These are phyloP conservation scores for Gallinago stenura DNA, from an alignment of 2,797 vertebrate species.

Conservation along the genomic window DNA sequence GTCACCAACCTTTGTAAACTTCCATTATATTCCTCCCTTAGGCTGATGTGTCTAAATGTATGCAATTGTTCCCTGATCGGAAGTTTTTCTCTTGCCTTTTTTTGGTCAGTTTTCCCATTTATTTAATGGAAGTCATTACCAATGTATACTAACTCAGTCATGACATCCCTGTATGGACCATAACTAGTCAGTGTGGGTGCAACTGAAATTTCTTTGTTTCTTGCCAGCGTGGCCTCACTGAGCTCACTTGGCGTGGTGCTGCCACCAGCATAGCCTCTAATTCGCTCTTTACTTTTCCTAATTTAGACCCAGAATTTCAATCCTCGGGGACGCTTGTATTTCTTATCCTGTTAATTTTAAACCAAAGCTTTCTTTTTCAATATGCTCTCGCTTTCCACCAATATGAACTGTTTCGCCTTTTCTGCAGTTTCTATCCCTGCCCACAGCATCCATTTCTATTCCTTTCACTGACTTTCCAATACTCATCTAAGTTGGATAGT, in stretches of 20 bases:
- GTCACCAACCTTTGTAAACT: background rate
- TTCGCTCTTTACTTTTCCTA: background rate
- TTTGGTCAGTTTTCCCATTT: background rate
- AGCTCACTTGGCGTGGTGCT: background rate
- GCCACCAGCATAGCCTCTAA: background rate
- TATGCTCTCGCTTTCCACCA: background rate
- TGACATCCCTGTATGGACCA: background rate
- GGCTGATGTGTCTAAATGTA: fast-evolving
- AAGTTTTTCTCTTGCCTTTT: background rate
- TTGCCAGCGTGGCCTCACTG: background rate
- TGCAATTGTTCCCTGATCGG: background rate
- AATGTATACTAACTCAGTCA: background rate
- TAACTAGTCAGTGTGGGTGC: fast-evolving
- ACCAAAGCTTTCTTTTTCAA: background rate
- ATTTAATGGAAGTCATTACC: background rate
- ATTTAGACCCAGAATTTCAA: background rate
- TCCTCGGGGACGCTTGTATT: background rate
- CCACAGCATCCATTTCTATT: background rate
- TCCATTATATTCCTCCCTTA: background rate
- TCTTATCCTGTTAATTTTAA: background rate
- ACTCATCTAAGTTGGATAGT: background rate
- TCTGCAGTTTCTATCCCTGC: background rate
- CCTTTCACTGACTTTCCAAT: background rate
- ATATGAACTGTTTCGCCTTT: background rate
- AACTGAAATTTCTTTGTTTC: background rate